Evolutionary conservation across 2,888 invertebrate species (phyloP).

Genomic region (Callimorpha dominula): DNA sequence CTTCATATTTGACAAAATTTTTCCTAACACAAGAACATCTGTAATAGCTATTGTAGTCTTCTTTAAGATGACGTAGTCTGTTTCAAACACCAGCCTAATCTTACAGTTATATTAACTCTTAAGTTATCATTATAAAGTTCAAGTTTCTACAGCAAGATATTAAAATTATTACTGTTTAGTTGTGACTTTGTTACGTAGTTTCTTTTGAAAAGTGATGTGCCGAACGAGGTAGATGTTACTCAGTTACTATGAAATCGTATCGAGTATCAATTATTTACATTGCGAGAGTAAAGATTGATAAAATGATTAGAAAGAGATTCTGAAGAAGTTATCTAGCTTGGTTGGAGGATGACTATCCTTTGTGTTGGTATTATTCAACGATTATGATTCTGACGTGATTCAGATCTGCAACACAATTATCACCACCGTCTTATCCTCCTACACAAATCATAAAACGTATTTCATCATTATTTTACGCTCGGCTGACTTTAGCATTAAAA

Average conservation of each 20-base stretch:
- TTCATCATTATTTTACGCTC: no score
- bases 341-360: no score
- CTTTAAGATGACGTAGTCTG: conserved; percentile 30
- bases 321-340: no score
- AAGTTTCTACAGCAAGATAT: not conserved
- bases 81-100: conserved; percentile 13
- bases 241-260: not conserved
- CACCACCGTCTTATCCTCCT: no score
- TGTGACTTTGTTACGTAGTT: conserved; percentile 40
- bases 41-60: conserved; percentile 25
- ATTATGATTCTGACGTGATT: no score
- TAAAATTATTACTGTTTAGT: conserved; percentile 14
- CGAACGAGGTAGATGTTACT: not conserved
- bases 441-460: no score
- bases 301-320: no score
- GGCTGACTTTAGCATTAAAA: no score
- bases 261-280: not conserved
- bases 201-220: conserved; percentile 64
- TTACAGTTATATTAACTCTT: conserved; percentile 1
- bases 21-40: conserved; percentile 20
- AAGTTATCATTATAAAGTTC: conserved; percentile 11
- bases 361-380: no score
- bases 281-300: no score
- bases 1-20: conserved; percentile 10
- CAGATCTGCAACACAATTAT: no score